Conservation (phyloP, 2,113 vertebrate genomes). For the Prunella himalayana region DNA sequence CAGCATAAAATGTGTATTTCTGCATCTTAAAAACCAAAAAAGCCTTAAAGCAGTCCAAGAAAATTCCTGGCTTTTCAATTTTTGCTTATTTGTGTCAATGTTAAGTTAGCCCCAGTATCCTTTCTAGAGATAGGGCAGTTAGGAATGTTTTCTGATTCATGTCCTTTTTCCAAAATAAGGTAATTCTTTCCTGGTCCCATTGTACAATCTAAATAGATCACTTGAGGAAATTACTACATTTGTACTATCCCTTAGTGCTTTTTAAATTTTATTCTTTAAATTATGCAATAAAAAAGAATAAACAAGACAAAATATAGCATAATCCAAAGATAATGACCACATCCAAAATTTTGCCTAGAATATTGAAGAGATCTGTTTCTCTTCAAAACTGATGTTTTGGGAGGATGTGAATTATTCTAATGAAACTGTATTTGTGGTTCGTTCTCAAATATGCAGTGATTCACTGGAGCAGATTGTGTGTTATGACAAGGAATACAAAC, state of each 20-base stretch:
- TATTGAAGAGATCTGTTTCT: background rate
- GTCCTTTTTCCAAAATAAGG: background rate
- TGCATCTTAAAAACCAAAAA: background rate
- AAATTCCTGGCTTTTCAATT: background rate
- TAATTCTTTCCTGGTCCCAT: background rate
- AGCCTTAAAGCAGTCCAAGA: rapidly evolving
- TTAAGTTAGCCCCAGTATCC: rapidly evolving
- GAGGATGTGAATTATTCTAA: background rate
- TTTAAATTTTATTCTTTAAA: background rate
- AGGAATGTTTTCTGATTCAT: background rate
- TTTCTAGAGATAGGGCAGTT: background rate
- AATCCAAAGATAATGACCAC: background rate
- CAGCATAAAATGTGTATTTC: background rate
- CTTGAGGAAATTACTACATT: background rate
- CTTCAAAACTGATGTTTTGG: background rate
- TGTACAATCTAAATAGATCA: background rate
- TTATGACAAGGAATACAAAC: background rate
- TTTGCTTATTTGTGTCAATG: background rate
- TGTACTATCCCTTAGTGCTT: background rate
- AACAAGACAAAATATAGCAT: background rate
- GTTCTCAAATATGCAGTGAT: background rate
- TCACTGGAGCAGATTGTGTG: background rate
- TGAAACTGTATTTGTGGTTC: background rate
- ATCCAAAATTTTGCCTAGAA: background rate
- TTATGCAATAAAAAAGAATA: background rate